Percentiles rank a stretch among this genome's conserved stretches.
Conservation (phyloP, 2,797 vertebrate species). For the Brachymystax lenok region DNA sequence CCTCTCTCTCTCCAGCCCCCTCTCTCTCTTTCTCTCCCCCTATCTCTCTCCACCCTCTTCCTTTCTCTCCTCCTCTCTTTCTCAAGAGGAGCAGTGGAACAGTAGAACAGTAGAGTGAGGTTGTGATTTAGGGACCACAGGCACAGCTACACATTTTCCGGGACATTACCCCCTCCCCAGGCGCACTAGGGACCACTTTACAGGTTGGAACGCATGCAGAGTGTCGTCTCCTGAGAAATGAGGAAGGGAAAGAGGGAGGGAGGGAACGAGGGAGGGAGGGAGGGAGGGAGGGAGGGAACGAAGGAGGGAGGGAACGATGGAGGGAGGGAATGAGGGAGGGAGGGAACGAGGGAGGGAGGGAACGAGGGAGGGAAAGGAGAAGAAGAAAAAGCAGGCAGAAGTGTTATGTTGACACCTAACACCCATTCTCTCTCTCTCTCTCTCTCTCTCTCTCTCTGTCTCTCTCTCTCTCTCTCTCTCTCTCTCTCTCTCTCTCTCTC, state of each 20-base stretch:
- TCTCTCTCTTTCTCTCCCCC: too few species aligned
- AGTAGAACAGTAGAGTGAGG: neutral
- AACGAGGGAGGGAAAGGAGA: conserved; percentile 43
- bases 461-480: conserved; percentile 21
- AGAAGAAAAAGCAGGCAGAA: conserved; percentile 56
- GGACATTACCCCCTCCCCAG: conserved; percentile 44
- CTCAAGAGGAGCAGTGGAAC: neutral
- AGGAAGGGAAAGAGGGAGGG: conserved; percentile 5
- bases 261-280: conserved; percentile 24
- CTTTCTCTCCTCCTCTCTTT: too few species aligned
- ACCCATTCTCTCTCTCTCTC: conserved; percentile 20
- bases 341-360: too few species aligned
- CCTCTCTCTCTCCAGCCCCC: too few species aligned
- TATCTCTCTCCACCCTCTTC: too few species aligned
- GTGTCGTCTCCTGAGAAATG: neutral
- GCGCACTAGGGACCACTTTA: conserved; percentile 54
- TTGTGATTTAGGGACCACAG: conserved; percentile 48
- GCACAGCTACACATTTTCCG: conserved; percentile 46
- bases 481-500: conserved; percentile 24
- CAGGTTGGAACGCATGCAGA: conserved; percentile 46
- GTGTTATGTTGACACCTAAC: neutral
- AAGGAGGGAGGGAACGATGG: too few species aligned
- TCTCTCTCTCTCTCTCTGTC: neutral
- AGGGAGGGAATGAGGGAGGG: too few species aligned
- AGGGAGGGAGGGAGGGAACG: too few species aligned